These are phyloP conservation scores for Calameuta filiformis DNA, from an alignment of 2,888 invertebrate species.

Conservation along the genomic window DNA sequence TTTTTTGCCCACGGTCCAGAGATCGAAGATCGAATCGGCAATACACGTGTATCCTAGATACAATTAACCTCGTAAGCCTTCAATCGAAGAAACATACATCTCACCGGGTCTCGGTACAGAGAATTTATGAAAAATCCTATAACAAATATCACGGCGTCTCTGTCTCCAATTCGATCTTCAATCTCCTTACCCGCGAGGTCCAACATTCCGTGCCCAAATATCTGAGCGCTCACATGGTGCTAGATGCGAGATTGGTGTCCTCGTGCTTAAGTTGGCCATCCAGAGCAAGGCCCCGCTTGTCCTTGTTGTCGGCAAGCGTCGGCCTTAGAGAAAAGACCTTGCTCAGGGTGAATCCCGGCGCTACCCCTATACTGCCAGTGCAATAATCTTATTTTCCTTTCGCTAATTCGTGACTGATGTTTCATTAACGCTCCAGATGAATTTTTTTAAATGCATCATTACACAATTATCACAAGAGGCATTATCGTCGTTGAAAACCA, in stretches of 20 bases:
- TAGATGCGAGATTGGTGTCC: constrained; percentile 88
- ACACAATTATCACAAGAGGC: not conserved
- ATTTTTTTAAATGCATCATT: not conserved
- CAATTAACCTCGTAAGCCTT: not conserved
- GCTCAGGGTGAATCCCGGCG: constrained; percentile 86
- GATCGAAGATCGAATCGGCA: not conserved
- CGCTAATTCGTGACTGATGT: constrained; percentile 38
- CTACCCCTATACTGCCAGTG: constrained; percentile 78
- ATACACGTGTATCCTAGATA: not conserved
- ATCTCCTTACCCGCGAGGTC: constrained; percentile 2
- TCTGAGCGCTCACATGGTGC: constrained; percentile 79
- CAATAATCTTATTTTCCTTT: constrained; percentile 63
- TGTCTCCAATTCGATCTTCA: constrained; percentile 7
- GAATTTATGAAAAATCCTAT: not conserved
- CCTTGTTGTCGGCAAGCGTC: constrained; percentile 83
- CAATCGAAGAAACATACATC: not conserved
- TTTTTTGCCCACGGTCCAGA: not conserved
- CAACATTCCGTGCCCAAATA: constrained; percentile 39
- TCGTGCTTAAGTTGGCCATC: constrained; percentile 90
- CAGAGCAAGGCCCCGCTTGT: constrained; percentile 85
- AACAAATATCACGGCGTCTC: not conserved
- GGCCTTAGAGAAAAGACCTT: constrained; percentile 85
- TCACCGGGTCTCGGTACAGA: not conserved
- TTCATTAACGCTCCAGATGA: not conserved
- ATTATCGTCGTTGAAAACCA: not conserved